Evolutionary conservation across 1,140 invertebrate species (phyloP).

Genomic region (Panagrolaimus sp.): DNA sequence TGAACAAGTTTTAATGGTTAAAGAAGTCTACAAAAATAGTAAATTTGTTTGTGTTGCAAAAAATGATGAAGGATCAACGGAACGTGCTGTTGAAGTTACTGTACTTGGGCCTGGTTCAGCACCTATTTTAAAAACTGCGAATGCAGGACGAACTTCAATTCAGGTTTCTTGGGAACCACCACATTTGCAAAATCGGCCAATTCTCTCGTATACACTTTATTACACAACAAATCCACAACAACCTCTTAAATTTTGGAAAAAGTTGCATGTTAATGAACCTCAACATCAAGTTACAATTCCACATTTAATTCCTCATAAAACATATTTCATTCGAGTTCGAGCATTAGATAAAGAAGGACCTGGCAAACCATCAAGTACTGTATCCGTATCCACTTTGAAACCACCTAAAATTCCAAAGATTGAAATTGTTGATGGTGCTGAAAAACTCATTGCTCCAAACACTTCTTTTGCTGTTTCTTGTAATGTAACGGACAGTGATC

Average conservation of each 20-base stretch:
- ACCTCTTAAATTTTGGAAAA: constrained; percentile 54
- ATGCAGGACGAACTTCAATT: constrained; percentile 48
- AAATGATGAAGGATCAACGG: constrained; percentile 43
- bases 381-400: constrained; percentile 52
- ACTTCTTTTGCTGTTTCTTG: constrained; percentile 48
- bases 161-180: constrained; percentile 55
- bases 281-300: constrained; percentile 36
- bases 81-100: constrained; percentile 42
- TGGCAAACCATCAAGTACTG: constrained; percentile 53
- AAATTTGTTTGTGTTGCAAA: constrained; percentile 55
- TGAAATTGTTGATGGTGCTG: constrained; percentile 50
- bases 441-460: constrained; percentile 49
- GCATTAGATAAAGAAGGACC: constrained; percentile 55
- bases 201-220: constrained; percentile 56
- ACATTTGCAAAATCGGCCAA: constrained; percentile 53
- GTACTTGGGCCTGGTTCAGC: constrained; percentile 49
- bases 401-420: constrained; percentile 51
- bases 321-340: constrained; percentile 54
- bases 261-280: constrained; percentile 48
- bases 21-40: constrained; percentile 53
- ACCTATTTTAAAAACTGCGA: constrained; percentile 43
- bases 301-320: constrained; percentile 48
- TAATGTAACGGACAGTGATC: constrained; percentile 55
- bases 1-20: constrained; percentile 36
- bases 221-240: constrained; percentile 56